Percentiles rank a stretch among this genome's conserved stretches.
Conservation (phyloP, 37 sponge, comb jelly and placozoan species). For the Halichondria panicea region DNA sequence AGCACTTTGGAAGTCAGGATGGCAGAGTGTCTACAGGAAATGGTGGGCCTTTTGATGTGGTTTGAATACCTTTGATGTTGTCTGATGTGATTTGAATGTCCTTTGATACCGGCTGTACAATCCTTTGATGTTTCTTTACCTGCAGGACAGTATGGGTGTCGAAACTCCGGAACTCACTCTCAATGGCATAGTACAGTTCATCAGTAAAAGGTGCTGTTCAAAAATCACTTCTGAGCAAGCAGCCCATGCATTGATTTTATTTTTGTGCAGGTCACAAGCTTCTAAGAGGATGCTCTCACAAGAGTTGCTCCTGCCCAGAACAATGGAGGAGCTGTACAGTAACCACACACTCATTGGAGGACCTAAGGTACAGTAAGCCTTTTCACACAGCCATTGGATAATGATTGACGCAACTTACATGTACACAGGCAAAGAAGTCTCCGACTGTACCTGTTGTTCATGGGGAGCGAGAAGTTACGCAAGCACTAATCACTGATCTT, state of each 20-base stretch:
- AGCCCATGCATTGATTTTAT: background rate
- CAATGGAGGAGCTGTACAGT: slow-evolving; percentile 18
- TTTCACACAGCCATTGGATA: background rate
- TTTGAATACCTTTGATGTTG: background rate
- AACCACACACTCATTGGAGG: slow-evolving; percentile 28
- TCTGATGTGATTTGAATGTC: background rate
- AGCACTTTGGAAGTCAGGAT: slow-evolving; percentile 7
- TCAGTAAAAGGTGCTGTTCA: slow-evolving; percentile 13
- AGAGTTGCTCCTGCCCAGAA: background rate
- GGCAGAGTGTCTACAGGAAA: slow-evolving; percentile 30
- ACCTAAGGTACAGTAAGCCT: background rate
- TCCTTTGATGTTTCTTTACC: background rate
- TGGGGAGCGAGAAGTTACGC: background rate
- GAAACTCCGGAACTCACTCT: slow-evolving; percentile 15
- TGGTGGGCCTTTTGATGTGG: slow-evolving; percentile 17
- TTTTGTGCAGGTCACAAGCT: background rate
- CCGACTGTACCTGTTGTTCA: background rate
- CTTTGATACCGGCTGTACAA: background rate
- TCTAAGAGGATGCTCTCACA: background rate
- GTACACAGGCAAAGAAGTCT: background rate
- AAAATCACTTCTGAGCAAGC: background rate
- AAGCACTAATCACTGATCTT: slow-evolving; percentile 7
- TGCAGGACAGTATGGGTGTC: slow-evolving; percentile 17
- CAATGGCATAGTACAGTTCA: slow-evolving; percentile 26
- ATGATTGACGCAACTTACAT: background rate